These are phyloP conservation scores for Apis dorsata DNA, from an alignment of 1,140 invertebrate species.

Conservation along the genomic window DNA sequence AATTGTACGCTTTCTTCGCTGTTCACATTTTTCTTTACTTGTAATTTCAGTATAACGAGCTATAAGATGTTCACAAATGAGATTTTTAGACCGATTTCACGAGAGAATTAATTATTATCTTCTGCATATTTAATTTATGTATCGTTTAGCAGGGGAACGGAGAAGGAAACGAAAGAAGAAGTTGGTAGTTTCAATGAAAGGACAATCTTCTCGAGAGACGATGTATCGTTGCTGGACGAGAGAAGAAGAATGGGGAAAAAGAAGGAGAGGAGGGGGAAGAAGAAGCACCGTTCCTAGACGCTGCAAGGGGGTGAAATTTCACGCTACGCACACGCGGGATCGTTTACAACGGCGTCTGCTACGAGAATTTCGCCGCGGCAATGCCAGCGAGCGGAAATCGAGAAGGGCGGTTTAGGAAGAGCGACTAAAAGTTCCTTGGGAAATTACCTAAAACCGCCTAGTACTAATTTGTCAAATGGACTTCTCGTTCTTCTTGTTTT, in stretches of 20 bases:
- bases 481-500: slow-evolving; percentile 29
- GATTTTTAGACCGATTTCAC: no score
- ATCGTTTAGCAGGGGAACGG: no score
- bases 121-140: no score
- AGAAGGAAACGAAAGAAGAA: no score
- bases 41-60: no score
- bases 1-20: no score
- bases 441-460: slow-evolving; percentile 42
- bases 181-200: no score
- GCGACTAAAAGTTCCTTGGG: slow-evolving; percentile 40
- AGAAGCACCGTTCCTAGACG: background rate
- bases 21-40: no score
- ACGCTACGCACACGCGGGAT: slow-evolving; percentile 36
- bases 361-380: slow-evolving; percentile 18
- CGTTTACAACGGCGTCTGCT: slow-evolving; percentile 19
- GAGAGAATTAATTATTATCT: no score
- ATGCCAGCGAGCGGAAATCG: background rate
- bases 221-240: background rate
- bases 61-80: no score
- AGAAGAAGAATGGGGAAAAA: background rate
- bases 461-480: slow-evolving; percentile 49
- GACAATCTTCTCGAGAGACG: background rate
- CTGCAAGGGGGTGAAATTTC: slow-evolving; percentile 43
- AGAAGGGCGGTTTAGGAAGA: slow-evolving; percentile 38
- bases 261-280: background rate